Evolutionary conservation across 2,797 vertebrate genomes (phyloP), one percentile per base, ranked within the genome.

Genomic region (Gorsachius magnificus): DNA sequence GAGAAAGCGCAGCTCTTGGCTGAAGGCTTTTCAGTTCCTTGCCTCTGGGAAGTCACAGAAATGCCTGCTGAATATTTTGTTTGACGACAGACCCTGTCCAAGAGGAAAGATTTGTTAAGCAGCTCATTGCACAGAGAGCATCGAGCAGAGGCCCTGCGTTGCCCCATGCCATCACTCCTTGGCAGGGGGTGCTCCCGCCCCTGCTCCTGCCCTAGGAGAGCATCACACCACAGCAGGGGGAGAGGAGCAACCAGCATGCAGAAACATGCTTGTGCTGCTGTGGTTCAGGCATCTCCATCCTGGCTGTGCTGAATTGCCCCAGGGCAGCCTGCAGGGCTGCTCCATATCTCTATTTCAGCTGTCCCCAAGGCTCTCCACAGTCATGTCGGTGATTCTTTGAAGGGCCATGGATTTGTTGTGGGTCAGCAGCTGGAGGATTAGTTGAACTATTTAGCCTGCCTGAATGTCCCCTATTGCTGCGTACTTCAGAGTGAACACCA

Each of bases 101-200:
- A 5, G 4, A 64, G 35, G 58, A 83, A 71, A 48, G 64, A 28
- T 41, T 24, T 58, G 11, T 29, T 46, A 58, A 79, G 64, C 19
- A 70, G 29, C 17, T 74, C n/a, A 8, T 36, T 43, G 35, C 85
- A 35, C 18, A 36, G 66, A 41, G 41, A 0, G 0, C 7, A 14
- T 0, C 7, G 71, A 88, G 50, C 28, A n/a, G 54, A 29, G 87
- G 60, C 28, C 25, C 57, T 22, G n/a, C 10, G 5, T 36, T 36
- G 17, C n/a, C 28, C 25, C 4, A 14, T 0, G 0, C 31, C 1
- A 0, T 26, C 16, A 13, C 14, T 53, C 16, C 28, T 3, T n/a
- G 64, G 35, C 50, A 24, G 16, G 16, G 19, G 9, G 0, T 38
- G 28, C 31, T 68, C 31, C 80, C 45, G 38, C 19, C 43, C 50